Evolutionary conservation across 1,140 invertebrate genomes (phyloP), one percentile per base, ranked within the genome.

Genomic region (Oncopodura yosiiana): DNA sequence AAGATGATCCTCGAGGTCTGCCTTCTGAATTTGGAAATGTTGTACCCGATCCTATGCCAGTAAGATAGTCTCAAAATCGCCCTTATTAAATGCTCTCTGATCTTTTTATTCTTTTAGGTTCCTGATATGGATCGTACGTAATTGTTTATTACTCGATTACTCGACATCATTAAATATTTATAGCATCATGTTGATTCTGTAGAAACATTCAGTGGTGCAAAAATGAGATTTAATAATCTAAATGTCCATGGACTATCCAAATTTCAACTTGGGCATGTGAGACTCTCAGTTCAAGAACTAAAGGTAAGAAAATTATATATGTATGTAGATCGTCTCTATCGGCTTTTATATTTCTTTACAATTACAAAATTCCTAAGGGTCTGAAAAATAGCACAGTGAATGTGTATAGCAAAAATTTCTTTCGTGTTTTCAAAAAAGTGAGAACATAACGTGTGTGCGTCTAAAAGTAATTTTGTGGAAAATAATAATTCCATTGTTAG

Each of bases 191-290:
- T n/a, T n/a, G n/a, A n/a, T n/a, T n/a, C n/a, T n/a, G n/a, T n/a
- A n/a, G n/a, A 85, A 46, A 78, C 78, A 1, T 73, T 86, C 38
- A 78, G 80, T 1, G 72, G 86, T 30, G 81, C 77, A 1, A 79
- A 74, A 23, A 78, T 90, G 70, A 76, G 78, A 57, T 82, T 89
- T 66, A 78, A 77, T 58, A 75, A 85, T 41, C 76, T 80, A 2
- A 78, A 78, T 53, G 77, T 87, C 0, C 77, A 83, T 51, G 86
- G 86, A 3, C 71, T 87, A 12, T 83, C 81, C 46, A 81, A 86
- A 65, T 88, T 89, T 66, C 75, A 79, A n/a, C 80, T 90, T 30
- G 72, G 79, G 14, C 71, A 78, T 59, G 69, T 84, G 3, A 72
- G 74, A n/a, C 74, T 76, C 0, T 78, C 85, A 67, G 58, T 85